phyloP scores from a whole-genome alignment of 2,797 vertebrate species.

The Diplodus puntazzo region DNA sequence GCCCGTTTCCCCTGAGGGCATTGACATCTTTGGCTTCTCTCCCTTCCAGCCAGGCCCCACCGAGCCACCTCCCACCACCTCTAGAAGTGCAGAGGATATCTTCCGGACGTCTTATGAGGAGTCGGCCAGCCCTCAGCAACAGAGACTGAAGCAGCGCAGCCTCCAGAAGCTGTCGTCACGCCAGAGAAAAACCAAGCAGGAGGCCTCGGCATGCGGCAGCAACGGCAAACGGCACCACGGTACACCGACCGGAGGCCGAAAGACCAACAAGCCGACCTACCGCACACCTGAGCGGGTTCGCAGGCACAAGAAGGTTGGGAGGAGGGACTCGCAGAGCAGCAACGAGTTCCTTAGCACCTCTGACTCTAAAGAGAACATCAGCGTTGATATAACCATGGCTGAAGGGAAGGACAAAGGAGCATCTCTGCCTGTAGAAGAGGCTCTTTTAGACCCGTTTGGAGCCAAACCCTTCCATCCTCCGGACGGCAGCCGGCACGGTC shows the following conservation, averaged over 20 bases:
- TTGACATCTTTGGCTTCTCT: constrained; percentile 93
- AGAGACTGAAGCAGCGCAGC: constrained; percentile 91
- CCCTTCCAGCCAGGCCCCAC: constrained; percentile 89
- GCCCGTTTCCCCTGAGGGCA: constrained; percentile 80
- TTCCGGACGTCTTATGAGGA: constrained; percentile 89
- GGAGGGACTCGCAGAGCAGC: constrained; percentile 97
- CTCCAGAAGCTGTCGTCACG: constrained; percentile 93
- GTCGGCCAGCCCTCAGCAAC: constrained; percentile 88
- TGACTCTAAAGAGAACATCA: constrained; percentile 98
- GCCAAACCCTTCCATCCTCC: constrained; percentile 94
- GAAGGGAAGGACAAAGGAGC: constrained; percentile 89
- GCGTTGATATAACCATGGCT: constrained; percentile 83
- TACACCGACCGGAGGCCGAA: constrained; percentile 90
- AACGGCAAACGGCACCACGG: constrained; percentile 94
- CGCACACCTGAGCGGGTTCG: constrained; percentile 93
- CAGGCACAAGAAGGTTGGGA: constrained; percentile 91
- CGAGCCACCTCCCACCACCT: constrained; percentile 61
- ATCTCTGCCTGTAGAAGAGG: constrained; percentile 86
- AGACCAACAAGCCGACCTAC: constrained; percentile 89
- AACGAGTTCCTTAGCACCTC: constrained; percentile 95
- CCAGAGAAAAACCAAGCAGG: constrained; percentile 93
- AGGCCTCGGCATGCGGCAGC: constrained; percentile 81
- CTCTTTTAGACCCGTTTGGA: constrained; percentile 91
- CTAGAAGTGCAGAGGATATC: constrained; percentile 88
- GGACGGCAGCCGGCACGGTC: constrained; percentile 85